Evolutionary conservation across 2,113 vertebrate species (phyloP).

Genomic region (Microtus richardsoni): DNA sequence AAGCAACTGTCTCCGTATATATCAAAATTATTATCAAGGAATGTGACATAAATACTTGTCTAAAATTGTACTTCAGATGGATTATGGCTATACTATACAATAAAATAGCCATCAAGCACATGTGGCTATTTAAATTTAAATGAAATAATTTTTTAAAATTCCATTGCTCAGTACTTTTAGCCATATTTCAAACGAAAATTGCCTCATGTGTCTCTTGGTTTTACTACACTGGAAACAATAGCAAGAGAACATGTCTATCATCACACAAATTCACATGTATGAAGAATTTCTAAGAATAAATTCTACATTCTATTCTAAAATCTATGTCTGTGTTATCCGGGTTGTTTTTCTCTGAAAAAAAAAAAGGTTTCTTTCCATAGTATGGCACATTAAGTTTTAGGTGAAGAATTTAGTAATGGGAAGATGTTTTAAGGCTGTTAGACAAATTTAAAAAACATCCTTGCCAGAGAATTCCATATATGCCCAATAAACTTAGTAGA

Average conservation of each 20-base stretch:
- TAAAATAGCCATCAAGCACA: neutral
- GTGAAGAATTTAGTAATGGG: neutral
- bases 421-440: neutral
- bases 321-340: neutral
- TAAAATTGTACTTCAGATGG: neutral
- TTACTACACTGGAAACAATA: neutral
- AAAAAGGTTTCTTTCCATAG: neutral
- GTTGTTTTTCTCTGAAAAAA: neutral
- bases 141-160: neutral
- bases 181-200: neutral
- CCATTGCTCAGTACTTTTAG: neutral
- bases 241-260: neutral
- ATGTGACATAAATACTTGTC: neutral
- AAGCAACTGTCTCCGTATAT: neutral
- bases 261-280: neutral
- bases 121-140: constrained; percentile 41
- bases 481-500: neutral
- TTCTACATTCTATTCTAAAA: neutral
- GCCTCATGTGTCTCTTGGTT: neutral
- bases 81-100: neutral
- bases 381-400: neutral
- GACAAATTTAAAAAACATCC: neutral
- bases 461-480: neutral
- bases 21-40: neutral
- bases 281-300: neutral